A percentile compares a stretch with the other conserved stretches of the same genome.
Conservation (phyloP, 2,888 invertebrate species). For the Macrostomum cliftonense region DNA sequence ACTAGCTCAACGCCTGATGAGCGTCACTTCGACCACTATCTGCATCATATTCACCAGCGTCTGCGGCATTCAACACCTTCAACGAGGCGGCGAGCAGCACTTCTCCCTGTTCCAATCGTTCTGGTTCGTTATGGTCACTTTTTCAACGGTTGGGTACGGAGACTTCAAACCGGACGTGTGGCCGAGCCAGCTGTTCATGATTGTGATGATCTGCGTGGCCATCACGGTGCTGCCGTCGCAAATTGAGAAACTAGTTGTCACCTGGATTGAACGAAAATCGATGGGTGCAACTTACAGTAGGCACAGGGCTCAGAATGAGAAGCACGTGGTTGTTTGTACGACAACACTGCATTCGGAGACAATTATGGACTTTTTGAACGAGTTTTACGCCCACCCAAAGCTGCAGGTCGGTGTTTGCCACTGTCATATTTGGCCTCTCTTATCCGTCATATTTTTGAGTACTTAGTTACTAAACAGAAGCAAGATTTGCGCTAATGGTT, state of each 20-base stretch:
- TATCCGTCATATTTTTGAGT: too few species aligned
- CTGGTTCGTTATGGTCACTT: slow-evolving; percentile 91
- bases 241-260: slow-evolving; percentile 90
- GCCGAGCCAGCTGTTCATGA: slow-evolving; percentile 92
- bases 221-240: slow-evolving; percentile 51
- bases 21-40: too few species aligned
- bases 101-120: slow-evolving; percentile 84
- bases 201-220: slow-evolving; percentile 89
- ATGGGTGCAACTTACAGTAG: slow-evolving; percentile 75
- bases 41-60: slow-evolving; percentile 47
- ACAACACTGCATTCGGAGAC: slow-evolving; percentile 86
- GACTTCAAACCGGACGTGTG: slow-evolving; percentile 84
- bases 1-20: too few species aligned
- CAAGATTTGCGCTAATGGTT: too few species aligned
- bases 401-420: slow-evolving; percentile 52
- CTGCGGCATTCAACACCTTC: slow-evolving; percentile 91
- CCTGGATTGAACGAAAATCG: slow-evolving; percentile 94
- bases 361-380: slow-evolving; percentile 94
- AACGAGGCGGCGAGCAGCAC: slow-evolving; percentile 72
- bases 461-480: too few species aligned
- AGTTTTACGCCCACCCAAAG: slow-evolving; percentile 89
- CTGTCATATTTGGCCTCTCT: too few species aligned
- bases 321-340: slow-evolving; percentile 90
- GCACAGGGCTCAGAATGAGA: slow-evolving; percentile 82
- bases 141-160: slow-evolving; percentile 92